Percentiles rank a stretch among this genome's conserved stretches.
These are phyloP conservation scores for Acanthococcus lagerstroemiae DNA, from an alignment of 2,888 invertebrate genomes.

Conservation along the genomic window DNA sequence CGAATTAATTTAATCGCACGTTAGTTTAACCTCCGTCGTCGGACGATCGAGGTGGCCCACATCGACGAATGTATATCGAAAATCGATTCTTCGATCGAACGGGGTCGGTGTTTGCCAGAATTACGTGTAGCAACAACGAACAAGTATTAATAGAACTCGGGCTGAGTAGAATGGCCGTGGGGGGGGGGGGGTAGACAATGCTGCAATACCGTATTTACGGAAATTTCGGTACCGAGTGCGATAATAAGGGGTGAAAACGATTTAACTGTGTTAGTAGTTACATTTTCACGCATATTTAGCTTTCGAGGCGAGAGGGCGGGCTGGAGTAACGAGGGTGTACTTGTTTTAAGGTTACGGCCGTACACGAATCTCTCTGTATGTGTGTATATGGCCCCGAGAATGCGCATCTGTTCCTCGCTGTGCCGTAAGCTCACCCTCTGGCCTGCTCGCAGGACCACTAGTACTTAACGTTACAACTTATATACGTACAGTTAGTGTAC, in stretches of 20 bases:
- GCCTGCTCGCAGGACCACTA: slow-evolving; percentile 10
- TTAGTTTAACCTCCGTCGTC: too few species aligned
- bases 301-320: background rate
- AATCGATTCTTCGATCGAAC: too few species aligned
- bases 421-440: slow-evolving; percentile 14
- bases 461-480: slow-evolving; percentile 25
- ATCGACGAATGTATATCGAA: too few species aligned
- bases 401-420: slow-evolving; percentile 15
- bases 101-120: too few species aligned
- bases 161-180: too few species aligned
- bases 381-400: background rate
- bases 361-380: too few species aligned
- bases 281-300: slow-evolving; percentile 25
- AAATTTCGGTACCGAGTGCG: background rate
- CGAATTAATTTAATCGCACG: too few species aligned
- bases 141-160: too few species aligned
- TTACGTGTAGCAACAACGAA: too few species aligned
- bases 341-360: slow-evolving; percentile 19
- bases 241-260: background rate
- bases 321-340: slow-evolving; percentile 10
- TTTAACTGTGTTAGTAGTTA: slow-evolving; percentile 26
- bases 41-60: too few species aligned
- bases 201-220: background rate
- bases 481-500: background rate
- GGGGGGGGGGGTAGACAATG: too few species aligned